These are phyloP conservation scores for Noctua fimbriata DNA, from an alignment of 2,888 invertebrate genomes.

Conservation along the genomic window DNA sequence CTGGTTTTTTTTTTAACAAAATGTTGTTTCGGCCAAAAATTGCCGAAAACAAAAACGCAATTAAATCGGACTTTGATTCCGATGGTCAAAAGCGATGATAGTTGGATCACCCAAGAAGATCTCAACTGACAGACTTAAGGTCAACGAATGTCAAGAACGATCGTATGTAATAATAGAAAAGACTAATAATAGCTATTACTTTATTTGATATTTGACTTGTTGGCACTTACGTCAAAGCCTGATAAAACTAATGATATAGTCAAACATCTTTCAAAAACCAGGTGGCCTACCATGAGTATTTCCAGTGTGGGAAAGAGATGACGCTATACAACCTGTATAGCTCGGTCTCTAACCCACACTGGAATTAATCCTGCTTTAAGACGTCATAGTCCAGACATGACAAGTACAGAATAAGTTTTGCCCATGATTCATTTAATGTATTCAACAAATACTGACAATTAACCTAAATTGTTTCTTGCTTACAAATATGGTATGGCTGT, in stretches of 20 bases:
- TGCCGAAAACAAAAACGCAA: not conserved
- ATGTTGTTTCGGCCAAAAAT: not conserved
- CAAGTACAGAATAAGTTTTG: slow-evolving; percentile 10
- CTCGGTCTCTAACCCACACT: no score
- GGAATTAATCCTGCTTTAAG: no score
- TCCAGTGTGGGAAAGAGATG: no score
- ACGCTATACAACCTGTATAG: no score
- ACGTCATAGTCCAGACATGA: not conserved
- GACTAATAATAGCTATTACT: slow-evolving; percentile 17
- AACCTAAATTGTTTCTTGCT: slow-evolving; percentile 57
- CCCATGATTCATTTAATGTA: slow-evolving; percentile 20
- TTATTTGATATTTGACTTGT: not conserved
- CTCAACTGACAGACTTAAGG: slow-evolving; percentile 4
- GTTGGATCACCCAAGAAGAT: slow-evolving; percentile 12
- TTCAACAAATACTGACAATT: slow-evolving; percentile 44
- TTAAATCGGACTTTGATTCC: not conserved
- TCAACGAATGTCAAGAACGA: slow-evolving; percentile 10
- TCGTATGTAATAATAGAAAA: slow-evolving; percentile 27
- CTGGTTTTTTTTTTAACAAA: no score
- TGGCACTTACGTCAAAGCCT: slow-evolving; percentile 12
- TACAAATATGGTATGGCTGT: slow-evolving; percentile 55
- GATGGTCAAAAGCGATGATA: not conserved
- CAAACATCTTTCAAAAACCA: slow-evolving; percentile 2
- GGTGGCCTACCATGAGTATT: no score
- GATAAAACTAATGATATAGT: slow-evolving; percentile 4